Conservation (phyloP, 1,140 invertebrate species). For the Scaptomyza montana region DNA sequence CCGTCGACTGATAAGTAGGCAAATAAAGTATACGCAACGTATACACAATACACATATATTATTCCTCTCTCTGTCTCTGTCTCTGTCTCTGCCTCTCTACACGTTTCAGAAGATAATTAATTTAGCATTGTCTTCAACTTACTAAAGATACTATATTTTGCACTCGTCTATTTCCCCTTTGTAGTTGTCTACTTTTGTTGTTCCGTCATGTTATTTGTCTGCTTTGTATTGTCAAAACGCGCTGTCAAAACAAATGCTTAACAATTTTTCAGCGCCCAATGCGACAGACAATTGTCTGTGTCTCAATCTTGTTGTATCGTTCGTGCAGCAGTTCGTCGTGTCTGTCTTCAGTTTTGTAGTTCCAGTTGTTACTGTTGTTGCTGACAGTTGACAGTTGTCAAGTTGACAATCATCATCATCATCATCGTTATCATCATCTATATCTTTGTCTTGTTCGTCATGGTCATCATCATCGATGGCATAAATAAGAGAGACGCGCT, state of each 20-base stretch:
- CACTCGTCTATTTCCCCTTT: too few species aligned
- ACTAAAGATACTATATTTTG: neutral
- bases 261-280: slow-evolving; percentile 74
- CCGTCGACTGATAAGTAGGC: slow-evolving; percentile 28
- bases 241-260: slow-evolving; percentile 79
- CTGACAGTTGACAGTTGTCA: slow-evolving; percentile 80
- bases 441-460: slow-evolving; percentile 22
- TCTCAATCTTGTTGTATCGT: neutral
- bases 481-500: slow-evolving; percentile 46
- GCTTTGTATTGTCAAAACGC: slow-evolving; percentile 77
- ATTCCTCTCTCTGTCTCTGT: neutral
- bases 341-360: slow-evolving; percentile 18
- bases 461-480: slow-evolving; percentile 63
- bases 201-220: slow-evolving; percentile 55
- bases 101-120: slow-evolving; percentile 69
- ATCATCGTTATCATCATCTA: slow-evolving; percentile 31
- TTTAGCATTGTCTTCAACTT: slow-evolving; percentile 31
- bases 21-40: slow-evolving; percentile 44
- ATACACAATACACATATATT: slow-evolving; percentile 15
- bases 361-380: slow-evolving; percentile 33
- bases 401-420: slow-evolving; percentile 38
- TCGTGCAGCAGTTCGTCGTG: neutral
- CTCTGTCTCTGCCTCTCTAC: slow-evolving; percentile 9
- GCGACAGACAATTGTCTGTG: slow-evolving; percentile 53
- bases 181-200: slow-evolving; percentile 31